A percentile compares a stretch with the other conserved stretches of the same genome.
Conservation (phyloP, 1,140 invertebrate species). For the Caenorhabditis remanei region DNA sequence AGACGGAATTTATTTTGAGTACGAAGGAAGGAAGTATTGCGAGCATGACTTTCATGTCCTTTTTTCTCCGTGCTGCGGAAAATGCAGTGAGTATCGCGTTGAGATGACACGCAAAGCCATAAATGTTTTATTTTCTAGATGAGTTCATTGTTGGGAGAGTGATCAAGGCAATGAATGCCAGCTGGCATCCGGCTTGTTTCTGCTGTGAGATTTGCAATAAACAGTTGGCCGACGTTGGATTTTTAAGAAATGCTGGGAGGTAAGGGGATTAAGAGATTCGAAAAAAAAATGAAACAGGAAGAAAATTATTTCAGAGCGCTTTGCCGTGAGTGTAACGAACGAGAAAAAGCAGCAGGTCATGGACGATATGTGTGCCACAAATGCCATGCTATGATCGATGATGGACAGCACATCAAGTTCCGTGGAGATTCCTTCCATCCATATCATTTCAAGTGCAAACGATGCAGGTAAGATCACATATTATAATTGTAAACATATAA, state of each 20-base stretch:
- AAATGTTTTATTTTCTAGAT: slow-evolving; percentile 67
- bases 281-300: not conserved
- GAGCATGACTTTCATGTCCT: slow-evolving; percentile 94
- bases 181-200: slow-evolving; percentile 98
- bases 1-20: slow-evolving; percentile 98
- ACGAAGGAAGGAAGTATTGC: slow-evolving; percentile 98
- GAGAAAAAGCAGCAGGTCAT: slow-evolving; percentile 91
- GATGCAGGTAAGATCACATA: slow-evolving; percentile 72
- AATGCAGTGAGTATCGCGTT: slow-evolving; percentile 85
- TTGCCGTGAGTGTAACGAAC: slow-evolving; percentile 96
- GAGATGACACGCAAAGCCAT: not conserved
- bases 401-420: slow-evolving; percentile 90
- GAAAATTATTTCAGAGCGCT: slow-evolving; percentile 83
- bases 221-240: slow-evolving; percentile 94
- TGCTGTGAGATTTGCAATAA: slow-evolving; percentile 91
- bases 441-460: slow-evolving; percentile 96
- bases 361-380: slow-evolving; percentile 98
- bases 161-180: slow-evolving; percentile 98
- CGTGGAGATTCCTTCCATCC: slow-evolving; percentile 97
- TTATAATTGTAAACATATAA: not conserved
- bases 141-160: slow-evolving; percentile 84
- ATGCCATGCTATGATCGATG: slow-evolving; percentile 97
- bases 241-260: slow-evolving; percentile 80
- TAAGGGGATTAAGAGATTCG: slow-evolving; percentile 32
- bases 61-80: slow-evolving; percentile 89